Evolutionary conservation across 2,113 vertebrate genomes (phyloP), one percentile per base, ranked within the genome.

Genomic region (Mus spicilegus): DNA sequence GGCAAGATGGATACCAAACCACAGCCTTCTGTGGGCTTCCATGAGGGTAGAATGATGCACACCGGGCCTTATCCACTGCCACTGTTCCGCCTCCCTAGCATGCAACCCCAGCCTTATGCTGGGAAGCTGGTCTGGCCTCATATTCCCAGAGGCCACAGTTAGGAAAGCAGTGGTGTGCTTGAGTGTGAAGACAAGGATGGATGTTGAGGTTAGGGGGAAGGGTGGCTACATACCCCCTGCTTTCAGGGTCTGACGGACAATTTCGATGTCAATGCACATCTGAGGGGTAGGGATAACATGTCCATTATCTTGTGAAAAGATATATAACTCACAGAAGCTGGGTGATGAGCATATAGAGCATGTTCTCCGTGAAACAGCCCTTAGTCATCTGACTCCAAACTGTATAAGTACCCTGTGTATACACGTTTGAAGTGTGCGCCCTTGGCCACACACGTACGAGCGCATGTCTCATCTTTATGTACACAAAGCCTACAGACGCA

Each of bases 361-460:
- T 0, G 3, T 46, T 2, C 6, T 0, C 0, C 4, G 49, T 0
- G 1, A 81, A 46, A 72, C 28, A 49, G 61, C 20, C 20, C 4
- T 61, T 7, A 0, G 13, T 16, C 7, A 2, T 54, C 14, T 2
- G 63, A 28, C 5, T 42, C 69, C 7, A 54, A 39, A 58, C 14
- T 6, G 6, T 30, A 3, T 14, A 36, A 24, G 19, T 2, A 12
- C 16, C 7, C 20, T 49, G 7, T 8, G 17, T 24, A 1, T 4
- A 5, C 10, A 2, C 1, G 0, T 30, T 14, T 30, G 3, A 16
- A 1, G 30, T 1, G 0, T 20, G 4, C 1, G 4, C 28, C 36
- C 72, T 70, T 2, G 26, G 76, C 2, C 33, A 63, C 8, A 3
- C 5, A 20, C 8, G 5, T 0, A 3, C 0, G 0, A 9, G 46